Conservation (phyloP, 2,113 vertebrate species). For the Macrotus californicus region DNA sequence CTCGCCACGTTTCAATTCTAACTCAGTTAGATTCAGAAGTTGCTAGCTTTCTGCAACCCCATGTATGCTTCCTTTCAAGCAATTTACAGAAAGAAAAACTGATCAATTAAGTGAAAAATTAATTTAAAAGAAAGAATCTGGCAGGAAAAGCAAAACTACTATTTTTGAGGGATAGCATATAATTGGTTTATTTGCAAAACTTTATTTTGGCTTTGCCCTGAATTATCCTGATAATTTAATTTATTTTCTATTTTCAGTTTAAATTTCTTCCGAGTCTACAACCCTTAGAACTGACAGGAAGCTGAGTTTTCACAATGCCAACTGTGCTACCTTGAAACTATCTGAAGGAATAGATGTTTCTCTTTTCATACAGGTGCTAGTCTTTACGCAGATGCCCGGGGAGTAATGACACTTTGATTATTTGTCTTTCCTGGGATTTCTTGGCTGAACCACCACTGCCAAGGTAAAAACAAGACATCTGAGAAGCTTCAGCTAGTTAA, state of each 20-base stretch:
- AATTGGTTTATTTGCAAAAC: neutral
- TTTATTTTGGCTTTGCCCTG: neutral
- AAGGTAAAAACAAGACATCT: neutral
- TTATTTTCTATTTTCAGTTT: slow-evolving; percentile 9
- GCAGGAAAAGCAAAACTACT: neutral
- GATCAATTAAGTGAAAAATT: neutral
- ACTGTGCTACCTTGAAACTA: neutral
- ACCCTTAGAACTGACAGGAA: neutral
- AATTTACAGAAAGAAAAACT: neutral
- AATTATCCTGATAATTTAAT: slow-evolving; percentile 1
- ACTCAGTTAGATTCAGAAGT: neutral
- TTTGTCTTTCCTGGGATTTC: neutral
- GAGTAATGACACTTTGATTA: neutral
- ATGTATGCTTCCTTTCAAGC: neutral
- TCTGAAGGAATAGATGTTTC: neutral
- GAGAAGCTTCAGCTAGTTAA: slow-evolving; percentile 13
- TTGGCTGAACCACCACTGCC: neutral
- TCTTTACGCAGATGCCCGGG: neutral
- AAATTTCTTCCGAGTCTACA: neutral
- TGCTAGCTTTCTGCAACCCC: neutral
- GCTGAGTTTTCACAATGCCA: neutral
- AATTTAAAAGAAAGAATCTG: neutral
- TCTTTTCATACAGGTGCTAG: neutral
- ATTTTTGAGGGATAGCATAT: neutral
- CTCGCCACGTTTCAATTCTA: neutral